Percentiles rank a stretch among this genome's conserved stretches.
These are phyloP conservation scores for Capreolus pygargus DNA, from an alignment of 2,113 vertebrate species.

Conservation along the genomic window DNA sequence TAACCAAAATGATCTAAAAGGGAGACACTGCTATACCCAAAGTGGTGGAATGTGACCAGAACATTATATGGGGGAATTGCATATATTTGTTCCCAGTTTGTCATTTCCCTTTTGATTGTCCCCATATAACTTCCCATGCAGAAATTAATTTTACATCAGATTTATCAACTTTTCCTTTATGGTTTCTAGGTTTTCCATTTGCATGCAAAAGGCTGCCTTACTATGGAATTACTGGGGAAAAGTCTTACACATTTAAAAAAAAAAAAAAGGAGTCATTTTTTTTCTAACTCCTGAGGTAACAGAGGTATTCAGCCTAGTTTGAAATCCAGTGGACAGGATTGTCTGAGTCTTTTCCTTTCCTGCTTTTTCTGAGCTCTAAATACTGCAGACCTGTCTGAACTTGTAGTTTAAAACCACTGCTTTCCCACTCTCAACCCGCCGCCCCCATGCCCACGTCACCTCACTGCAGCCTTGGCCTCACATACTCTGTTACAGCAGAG, in stretches of 20 bases:
- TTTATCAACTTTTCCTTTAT: not conserved
- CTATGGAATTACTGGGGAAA: not conserved
- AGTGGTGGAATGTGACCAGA: not conserved
- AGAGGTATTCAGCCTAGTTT: not conserved
- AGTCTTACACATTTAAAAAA: not conserved
- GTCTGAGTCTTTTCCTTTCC: not conserved
- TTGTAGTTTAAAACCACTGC: not conserved
- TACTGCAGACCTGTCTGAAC: not conserved
- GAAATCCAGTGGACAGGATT: not conserved
- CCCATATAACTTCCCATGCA: not conserved
- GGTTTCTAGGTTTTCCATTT: not conserved
- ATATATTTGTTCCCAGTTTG: not conserved
- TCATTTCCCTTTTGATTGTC: not conserved
- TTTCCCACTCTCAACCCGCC: not conserved
- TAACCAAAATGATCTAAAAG: not conserved
- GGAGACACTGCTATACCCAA: not conserved
- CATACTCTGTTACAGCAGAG: not conserved
- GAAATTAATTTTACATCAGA: conserved; percentile 2
- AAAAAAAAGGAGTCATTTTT: not conserved
- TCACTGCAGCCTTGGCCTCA: not conserved
- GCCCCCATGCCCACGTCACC: not conserved
- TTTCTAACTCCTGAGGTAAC: not conserved
- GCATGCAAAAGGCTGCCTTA: not conserved
- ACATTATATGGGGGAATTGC: not conserved
- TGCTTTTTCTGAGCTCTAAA: not conserved